Conservation (phyloP, 2,113 vertebrate genomes). For the Notarius quadriscutis region DNA sequence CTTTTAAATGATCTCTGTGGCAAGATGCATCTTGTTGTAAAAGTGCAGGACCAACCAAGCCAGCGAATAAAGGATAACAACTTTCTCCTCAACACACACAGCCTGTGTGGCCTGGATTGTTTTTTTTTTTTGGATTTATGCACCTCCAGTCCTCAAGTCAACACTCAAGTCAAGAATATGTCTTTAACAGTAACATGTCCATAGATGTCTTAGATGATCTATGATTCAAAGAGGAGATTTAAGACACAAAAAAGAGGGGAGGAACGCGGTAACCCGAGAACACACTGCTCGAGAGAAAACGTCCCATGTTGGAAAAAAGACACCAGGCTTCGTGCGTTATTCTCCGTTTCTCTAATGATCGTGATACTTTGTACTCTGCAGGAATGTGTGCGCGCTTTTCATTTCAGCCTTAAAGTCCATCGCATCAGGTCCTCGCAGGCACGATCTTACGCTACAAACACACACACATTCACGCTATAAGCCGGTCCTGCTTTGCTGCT, state of each 20-base stretch:
- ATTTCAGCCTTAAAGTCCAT: slow-evolving; percentile 73
- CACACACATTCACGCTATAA: slow-evolving; percentile 89
- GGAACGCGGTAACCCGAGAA: background rate
- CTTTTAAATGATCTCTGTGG: slow-evolving; percentile 48
- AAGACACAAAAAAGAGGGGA: slow-evolving; percentile 32
- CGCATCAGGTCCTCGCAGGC: slow-evolving; percentile 77
- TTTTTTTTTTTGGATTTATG: background rate
- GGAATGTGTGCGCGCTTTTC: slow-evolving; percentile 84
- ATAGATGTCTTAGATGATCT: background rate
- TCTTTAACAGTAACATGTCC: slow-evolving; percentile 1
- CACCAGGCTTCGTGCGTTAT: background rate
- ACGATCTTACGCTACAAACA: slow-evolving; percentile 88
- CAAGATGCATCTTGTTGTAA: slow-evolving; percentile 52
- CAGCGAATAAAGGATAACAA: slow-evolving; percentile 43
- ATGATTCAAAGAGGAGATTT: slow-evolving; percentile 1
- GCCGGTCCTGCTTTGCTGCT: slow-evolving; percentile 82
- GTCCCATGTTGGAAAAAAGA: slow-evolving; percentile 63
- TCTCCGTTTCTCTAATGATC: slow-evolving; percentile 11
- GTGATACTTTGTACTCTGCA: slow-evolving; percentile 60
- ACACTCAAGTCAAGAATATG: background rate
- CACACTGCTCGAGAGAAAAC: slow-evolving; percentile 4
- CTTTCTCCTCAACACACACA: slow-evolving; percentile 21
- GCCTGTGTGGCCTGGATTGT: slow-evolving; percentile 23
- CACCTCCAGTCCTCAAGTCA: background rate
- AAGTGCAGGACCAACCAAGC: slow-evolving; percentile 46